A percentile compares a stretch with the other conserved stretches of the same genome.
Evolutionary conservation across 2,888 invertebrate species (phyloP).

Genomic region (Chalcis sispes): DNA sequence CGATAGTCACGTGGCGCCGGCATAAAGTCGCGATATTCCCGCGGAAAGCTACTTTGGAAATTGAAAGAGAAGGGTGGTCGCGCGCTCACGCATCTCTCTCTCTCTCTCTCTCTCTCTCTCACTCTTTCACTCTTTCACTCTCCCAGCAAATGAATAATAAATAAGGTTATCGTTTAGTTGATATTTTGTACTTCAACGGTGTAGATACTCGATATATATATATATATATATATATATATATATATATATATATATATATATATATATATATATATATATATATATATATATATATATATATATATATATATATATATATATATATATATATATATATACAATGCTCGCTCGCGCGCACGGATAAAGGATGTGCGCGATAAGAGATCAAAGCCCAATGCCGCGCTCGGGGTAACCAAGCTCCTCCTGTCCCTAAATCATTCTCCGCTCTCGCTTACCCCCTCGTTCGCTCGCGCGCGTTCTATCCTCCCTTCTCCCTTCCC

Average conservation of each 20-base stretch:
- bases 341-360: no score
- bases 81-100: not conserved
- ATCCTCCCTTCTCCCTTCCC: no score
- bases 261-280: no score
- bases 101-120: conserved; percentile 28
- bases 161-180: conserved; percentile 81
- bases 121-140: not conserved
- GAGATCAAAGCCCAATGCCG: conserved; percentile 66
- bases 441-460: not conserved
- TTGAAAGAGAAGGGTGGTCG: conserved; percentile 59
- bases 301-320: no score
- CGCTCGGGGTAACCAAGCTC: no score
- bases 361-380: conserved; percentile 57
- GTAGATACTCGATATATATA: no score
- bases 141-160: conserved; percentile 77
- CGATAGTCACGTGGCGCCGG: not conserved
- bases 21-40: conserved; percentile 50
- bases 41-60: conserved; percentile 70
- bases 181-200: conserved; percentile 79
- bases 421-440: not conserved
- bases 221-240: no score
- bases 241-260: no score
- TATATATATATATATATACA: no score
- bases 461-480: no score
- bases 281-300: no score